Conservation (phyloP, 2,113 vertebrate genomes). For the Hyaena hyaena region DNA sequence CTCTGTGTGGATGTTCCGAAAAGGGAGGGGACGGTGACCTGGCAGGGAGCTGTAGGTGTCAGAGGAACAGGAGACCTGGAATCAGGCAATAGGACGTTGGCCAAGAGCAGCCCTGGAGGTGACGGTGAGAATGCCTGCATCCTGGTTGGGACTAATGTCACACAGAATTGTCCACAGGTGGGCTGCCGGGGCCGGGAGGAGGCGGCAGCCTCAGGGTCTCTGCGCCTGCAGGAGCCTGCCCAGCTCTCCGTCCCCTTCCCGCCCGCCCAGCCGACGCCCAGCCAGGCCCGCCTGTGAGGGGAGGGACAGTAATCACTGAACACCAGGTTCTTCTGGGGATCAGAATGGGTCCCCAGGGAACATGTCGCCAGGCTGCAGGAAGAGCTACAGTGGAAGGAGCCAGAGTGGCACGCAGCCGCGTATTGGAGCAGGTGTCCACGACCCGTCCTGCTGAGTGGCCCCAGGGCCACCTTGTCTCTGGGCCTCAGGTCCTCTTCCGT, state of each 20-base stretch:
- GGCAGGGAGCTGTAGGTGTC: neutral
- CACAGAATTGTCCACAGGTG: neutral
- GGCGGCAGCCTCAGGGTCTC: neutral
- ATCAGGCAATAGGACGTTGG: neutral
- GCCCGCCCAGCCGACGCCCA: neutral
- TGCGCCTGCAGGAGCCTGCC: neutral
- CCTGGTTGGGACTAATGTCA: neutral
- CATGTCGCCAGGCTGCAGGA: accelerated
- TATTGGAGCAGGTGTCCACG: too few relatives aligned
- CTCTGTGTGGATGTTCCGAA: neutral
- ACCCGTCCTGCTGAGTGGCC: neutral
- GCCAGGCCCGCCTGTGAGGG: neutral
- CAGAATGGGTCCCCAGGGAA: neutral
- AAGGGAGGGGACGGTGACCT: neutral
- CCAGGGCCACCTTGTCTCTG: neutral
- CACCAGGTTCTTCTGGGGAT: neutral
- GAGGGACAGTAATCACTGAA: neutral
- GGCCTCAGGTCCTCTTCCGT: too few relatives aligned
- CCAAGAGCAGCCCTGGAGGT: neutral
- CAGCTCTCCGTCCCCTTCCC: neutral
- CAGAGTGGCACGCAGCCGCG: neutral
- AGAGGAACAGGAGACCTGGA: neutral
- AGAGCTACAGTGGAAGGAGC: neutral
- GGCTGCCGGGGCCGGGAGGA: neutral
- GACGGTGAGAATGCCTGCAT: neutral